These are phyloP conservation scores for Onthophagus taurus DNA, from an alignment of 1,140 invertebrate species.

Conservation along the genomic window DNA sequence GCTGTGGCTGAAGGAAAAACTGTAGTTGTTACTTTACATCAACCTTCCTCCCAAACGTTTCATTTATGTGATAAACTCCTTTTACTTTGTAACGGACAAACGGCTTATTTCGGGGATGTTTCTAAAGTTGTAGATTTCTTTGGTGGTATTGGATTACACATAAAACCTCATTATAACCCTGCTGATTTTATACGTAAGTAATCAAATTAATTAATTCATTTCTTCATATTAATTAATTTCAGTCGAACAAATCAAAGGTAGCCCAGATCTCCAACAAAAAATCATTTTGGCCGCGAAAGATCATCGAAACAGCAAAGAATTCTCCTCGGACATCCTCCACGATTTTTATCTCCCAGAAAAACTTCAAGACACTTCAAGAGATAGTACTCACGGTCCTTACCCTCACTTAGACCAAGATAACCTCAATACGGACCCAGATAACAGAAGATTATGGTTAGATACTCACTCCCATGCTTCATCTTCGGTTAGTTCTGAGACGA, in stretches of 20 bases:
- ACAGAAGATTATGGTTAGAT: conserved; percentile 62
- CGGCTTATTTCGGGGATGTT: conserved; percentile 73
- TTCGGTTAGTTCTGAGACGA: conserved; percentile 47
- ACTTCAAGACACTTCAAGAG: conserved; percentile 22
- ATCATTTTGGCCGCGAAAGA: conserved; percentile 56
- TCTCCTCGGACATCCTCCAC: conserved; percentile 41
- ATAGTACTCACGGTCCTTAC: conserved; percentile 27
- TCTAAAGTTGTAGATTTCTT: conserved; percentile 70
- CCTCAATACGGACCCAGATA: conserved; percentile 49
- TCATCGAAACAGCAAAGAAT: conserved; percentile 48
- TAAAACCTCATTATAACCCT: conserved; percentile 75
- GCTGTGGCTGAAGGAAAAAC: conserved; percentile 71
- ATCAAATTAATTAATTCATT: not conserved
- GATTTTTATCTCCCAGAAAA: conserved; percentile 34
- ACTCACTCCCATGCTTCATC: conserved; percentile 63
- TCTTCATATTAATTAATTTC: conserved; percentile 23
- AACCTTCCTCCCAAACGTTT: conserved; percentile 83
- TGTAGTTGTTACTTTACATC: conserved; percentile 74
- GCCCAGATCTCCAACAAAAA: conserved; percentile 55
- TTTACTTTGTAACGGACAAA: conserved; percentile 66
- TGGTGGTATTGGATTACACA: conserved; percentile 58
- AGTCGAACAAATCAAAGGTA: conserved; percentile 72
- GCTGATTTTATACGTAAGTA: conserved; percentile 79
- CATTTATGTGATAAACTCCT: conserved; percentile 76
- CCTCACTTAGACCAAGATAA: conserved; percentile 32